Percentiles rank a stretch among this genome's conserved stretches.
Evolutionary conservation across 2,113 vertebrate species (phyloP).

Genomic region (Scytalopus superciliaris): DNA sequence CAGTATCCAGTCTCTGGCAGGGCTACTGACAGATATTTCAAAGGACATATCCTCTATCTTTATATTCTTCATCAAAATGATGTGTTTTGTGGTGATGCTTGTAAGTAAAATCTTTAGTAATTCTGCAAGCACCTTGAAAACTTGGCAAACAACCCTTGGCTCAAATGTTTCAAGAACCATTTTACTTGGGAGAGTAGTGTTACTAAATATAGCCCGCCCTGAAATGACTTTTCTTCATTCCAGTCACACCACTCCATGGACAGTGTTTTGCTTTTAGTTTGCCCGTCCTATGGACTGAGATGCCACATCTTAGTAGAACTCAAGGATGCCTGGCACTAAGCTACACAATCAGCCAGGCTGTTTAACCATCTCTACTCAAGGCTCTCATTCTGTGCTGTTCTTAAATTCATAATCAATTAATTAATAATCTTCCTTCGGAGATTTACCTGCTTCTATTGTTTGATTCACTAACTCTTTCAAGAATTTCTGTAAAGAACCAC

Average conservation of each 20-base stretch:
- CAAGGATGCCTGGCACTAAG: not conserved
- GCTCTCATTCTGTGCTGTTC: not conserved
- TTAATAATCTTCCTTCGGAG: not conserved
- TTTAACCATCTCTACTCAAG: not conserved
- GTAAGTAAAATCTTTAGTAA: not conserved
- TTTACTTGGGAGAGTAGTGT: not conserved
- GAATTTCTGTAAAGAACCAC: not conserved
- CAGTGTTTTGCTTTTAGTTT: not conserved
- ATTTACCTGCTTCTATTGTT: not conserved
- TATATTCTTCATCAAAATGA: not conserved
- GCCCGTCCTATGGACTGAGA: not conserved
- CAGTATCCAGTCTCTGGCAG: not conserved
- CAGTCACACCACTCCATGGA: not conserved
- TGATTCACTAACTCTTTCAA: not conserved
- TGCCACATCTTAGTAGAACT: not conserved
- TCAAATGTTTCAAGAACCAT: not conserved
- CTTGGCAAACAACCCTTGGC: not conserved
- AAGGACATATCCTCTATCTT: not conserved
- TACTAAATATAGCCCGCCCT: not conserved
- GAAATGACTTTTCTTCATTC: not conserved
- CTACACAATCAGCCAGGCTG: not conserved
- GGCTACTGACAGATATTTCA: not conserved
- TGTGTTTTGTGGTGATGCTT: not conserved
- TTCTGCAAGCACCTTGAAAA: conserved; percentile 7
- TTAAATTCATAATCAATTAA: not conserved